phyloP scores from a whole-genome alignment of 2,888 invertebrate genomes.

The Crioceris asparagi region DNA sequence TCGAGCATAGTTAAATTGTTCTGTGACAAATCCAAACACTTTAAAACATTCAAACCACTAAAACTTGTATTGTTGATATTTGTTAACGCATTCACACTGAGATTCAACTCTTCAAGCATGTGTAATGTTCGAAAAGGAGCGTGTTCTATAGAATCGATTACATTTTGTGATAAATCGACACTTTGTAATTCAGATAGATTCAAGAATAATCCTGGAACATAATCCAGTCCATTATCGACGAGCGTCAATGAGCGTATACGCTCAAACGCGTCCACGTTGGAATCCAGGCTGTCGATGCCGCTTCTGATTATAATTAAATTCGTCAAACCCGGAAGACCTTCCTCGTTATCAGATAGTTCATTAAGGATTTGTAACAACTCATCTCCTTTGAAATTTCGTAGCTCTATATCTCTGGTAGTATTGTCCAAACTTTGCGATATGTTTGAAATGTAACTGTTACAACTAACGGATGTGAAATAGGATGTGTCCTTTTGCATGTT shows the following conservation, averaged over 20 bases:
- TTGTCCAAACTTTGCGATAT: slow-evolving; percentile 18
- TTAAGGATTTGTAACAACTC: slow-evolving; percentile 15
- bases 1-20: slow-evolving; percentile 51
- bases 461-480: slow-evolving; percentile 18
- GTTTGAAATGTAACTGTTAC: slow-evolving; percentile 13
- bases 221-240: slow-evolving; percentile 20
- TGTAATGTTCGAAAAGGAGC: slow-evolving; percentile 46
- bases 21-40: slow-evolving; percentile 58
- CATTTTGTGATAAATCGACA: slow-evolving; percentile 52
- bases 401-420: slow-evolving; percentile 19
- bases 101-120: slow-evolving; percentile 51
- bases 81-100: slow-evolving; percentile 57
- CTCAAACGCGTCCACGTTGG: not conserved
- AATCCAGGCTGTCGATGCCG: slow-evolving; percentile 7
- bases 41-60: slow-evolving; percentile 49
- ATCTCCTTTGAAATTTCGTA: slow-evolving; percentile 16
- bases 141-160: slow-evolving; percentile 42
- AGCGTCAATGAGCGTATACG: slow-evolving; percentile 19
- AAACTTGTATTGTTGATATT: slow-evolving; percentile 48
- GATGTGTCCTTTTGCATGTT: slow-evolving; percentile 13
- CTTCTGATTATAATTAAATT: slow-evolving; percentile 18
- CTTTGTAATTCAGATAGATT: slow-evolving; percentile 38
- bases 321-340: slow-evolving; percentile 16
- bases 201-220: slow-evolving; percentile 17
- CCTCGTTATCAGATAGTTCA: slow-evolving; percentile 10